phyloP scores from a whole-genome alignment of 2,797 vertebrate genomes.

The Xenentodon cancila region DNA sequence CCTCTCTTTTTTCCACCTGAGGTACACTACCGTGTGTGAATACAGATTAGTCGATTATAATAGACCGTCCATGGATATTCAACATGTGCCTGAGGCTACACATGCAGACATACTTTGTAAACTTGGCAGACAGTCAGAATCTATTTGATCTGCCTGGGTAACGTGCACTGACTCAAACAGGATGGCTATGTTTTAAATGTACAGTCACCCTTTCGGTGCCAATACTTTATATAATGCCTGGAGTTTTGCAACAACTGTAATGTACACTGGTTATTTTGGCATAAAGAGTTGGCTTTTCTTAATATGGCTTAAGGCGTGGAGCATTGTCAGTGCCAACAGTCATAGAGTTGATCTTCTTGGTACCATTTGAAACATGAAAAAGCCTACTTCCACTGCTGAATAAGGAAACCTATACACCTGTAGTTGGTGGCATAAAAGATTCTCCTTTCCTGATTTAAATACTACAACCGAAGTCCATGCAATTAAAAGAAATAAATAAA shows the following conservation, averaged over 20 bases:
- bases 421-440: no score
- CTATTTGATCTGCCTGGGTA: conserved; percentile 37
- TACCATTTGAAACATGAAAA: conserved; percentile 36
- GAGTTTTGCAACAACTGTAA: conserved; percentile 15
- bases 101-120: conserved; percentile 11
- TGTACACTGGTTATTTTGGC: no score
- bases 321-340: conserved; percentile 5
- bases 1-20: conserved; percentile 11
- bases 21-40: conserved; percentile 49
- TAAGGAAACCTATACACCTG: no score
- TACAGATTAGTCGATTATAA: conserved; percentile 56
- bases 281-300: conserved; percentile 27
- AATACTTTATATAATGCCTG: conserved; percentile 8
- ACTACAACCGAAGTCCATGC: no score
- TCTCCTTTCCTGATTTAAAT: no score
- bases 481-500: no score
- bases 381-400: background rate
- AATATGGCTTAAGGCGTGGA: background rate
- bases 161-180: conserved; percentile 27
- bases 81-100: conserved; percentile 41
- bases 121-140: conserved; percentile 42
- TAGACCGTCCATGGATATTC: conserved; percentile 36
- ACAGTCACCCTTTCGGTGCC: conserved; percentile 20
- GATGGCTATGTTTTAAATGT: conserved; percentile 24
- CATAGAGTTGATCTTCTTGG: conserved; percentile 13